Conservation (phyloP, 2,113 vertebrate species). For the Petaurus breviceps region DNA sequence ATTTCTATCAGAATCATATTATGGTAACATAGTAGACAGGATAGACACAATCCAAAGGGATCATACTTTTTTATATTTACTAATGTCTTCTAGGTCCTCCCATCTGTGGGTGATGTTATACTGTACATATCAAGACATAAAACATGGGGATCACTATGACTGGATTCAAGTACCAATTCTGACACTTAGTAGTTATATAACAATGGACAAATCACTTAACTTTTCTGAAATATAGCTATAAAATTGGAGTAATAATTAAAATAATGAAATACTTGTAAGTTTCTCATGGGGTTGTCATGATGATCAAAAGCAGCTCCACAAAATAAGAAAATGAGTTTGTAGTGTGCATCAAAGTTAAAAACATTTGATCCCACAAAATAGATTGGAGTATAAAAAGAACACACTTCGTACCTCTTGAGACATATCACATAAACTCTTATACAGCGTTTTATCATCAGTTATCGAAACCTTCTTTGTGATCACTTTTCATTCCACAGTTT, state of each 20-base stretch:
- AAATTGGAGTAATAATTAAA: not conserved
- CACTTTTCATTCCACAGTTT: not conserved
- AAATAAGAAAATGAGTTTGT: not conserved
- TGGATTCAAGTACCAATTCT: not conserved
- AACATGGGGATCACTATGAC: not conserved
- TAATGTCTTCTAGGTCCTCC: not conserved
- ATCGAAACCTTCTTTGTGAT: not conserved
- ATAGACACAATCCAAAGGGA: not conserved
- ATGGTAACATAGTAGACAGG: not conserved
- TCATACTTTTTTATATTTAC: not conserved
- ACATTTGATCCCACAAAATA: not conserved
- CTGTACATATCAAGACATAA: not conserved
- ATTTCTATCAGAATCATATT: not conserved
- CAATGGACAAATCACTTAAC: not conserved
- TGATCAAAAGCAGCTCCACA: not conserved
- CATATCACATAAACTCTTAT: not conserved
- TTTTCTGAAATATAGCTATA: not conserved
- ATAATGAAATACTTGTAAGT: not conserved
- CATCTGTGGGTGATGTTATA: not conserved
- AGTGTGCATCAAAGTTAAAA: not conserved
- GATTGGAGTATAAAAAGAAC: not conserved
- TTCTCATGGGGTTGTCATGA: not conserved
- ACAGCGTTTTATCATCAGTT: not conserved
- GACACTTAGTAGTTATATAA: not conserved
- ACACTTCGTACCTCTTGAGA: slow-evolving; percentile 3